Base-by-base conservation (phyloP, 2,113 vertebrate species). In the Strix uralensis region DNA sequence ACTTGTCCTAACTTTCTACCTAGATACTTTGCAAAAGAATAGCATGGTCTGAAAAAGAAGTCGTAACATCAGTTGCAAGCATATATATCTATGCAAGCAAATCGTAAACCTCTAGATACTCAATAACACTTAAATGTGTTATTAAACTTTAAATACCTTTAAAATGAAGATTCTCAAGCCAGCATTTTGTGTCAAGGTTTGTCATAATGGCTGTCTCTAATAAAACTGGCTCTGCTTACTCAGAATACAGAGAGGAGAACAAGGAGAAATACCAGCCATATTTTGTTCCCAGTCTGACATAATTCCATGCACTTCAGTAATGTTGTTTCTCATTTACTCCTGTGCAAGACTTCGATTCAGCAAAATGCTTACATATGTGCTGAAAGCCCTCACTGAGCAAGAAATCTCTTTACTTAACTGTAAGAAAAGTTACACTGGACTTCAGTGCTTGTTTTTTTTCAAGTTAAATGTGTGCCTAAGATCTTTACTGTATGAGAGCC, bases 391-490 rank as follows among this genome's bases (percentile, higher is more conserved):
- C 52, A 61, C 16, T 1, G 4, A 79, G 70, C 27, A 80, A 67
- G 27, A 94, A 96, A 94, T 91, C 73, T n/a, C 38, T 67, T 92
- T 70, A 66, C 13, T 92, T 89, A 84, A 67, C 63, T 52, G 65
- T 17, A 85, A 83, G 42, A 29, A 71, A 78, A 67, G 38, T 81
- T 15, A 87, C 70, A 65, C 32, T 30, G 69, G 29, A 73, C 23
- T 4, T 18, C 38, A 81, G 30, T 21, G 42, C 82, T 86, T 57
- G 22, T 0, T 5, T 54, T 74, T 27, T 72, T 63, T 30, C 1
- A 73, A 78, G 59, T 78, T 81, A 70, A 89, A 65, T 15, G 7
- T 40, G 16, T 65, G 54, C 13, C 70, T 91, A 90, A 91, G 66
- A 87, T 52, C 57, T 91, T 81, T 65, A 36, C 49, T 87, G 87